A percentile compares a stretch with the other conserved stretches of the same genome.
phyloP scores from a whole-genome alignment of 2,797 vertebrate species.

The Syngnathus rostellatus region DNA sequence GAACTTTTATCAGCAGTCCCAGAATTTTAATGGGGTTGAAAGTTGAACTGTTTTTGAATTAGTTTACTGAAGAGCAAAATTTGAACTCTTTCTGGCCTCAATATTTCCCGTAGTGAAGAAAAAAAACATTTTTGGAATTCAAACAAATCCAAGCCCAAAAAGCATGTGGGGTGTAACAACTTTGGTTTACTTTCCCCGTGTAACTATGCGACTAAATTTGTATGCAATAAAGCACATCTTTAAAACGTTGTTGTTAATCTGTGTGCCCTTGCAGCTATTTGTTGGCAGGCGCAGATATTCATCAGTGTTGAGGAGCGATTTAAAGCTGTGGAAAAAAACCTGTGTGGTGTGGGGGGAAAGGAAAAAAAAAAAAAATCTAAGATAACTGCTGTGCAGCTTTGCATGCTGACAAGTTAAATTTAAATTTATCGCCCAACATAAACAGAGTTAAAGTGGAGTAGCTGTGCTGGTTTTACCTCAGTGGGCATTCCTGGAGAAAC shows the following conservation, averaged over 20 bases:
- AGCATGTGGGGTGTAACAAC: conserved; percentile 25
- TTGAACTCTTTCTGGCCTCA: too few relatives aligned
- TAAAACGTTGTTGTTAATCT: conserved; percentile 6
- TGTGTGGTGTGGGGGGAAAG: neutral
- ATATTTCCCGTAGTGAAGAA: too few relatives aligned
- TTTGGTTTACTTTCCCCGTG: conserved; percentile 12
- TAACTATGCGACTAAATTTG: neutral
- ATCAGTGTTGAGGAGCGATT: neutral
- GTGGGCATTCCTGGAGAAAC: conserved; percentile 20
- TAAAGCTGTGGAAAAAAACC: neutral
- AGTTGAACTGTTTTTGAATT: too few relatives aligned
- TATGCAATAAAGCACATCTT: neutral
- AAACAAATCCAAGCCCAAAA: neutral
- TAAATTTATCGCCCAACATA: conserved; percentile 14
- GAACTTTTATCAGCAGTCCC: too few relatives aligned
- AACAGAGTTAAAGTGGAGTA: neutral
- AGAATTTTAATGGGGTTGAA: too few relatives aligned
- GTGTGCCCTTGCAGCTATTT: conserved; percentile 1
- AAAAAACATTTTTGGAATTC: too few relatives aligned
- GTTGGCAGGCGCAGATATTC: conserved; percentile 14
- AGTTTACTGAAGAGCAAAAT: too few relatives aligned
- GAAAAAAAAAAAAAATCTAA: neutral
- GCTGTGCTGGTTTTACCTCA: conserved; percentile 7
- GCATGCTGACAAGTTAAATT: conserved; percentile 6
- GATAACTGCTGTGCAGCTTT: conserved; percentile 6